Evolutionary conservation across 2,888 invertebrate genomes (phyloP), one percentile per base, ranked within the genome.

Genomic region (Drosophila prolongata): DNA sequence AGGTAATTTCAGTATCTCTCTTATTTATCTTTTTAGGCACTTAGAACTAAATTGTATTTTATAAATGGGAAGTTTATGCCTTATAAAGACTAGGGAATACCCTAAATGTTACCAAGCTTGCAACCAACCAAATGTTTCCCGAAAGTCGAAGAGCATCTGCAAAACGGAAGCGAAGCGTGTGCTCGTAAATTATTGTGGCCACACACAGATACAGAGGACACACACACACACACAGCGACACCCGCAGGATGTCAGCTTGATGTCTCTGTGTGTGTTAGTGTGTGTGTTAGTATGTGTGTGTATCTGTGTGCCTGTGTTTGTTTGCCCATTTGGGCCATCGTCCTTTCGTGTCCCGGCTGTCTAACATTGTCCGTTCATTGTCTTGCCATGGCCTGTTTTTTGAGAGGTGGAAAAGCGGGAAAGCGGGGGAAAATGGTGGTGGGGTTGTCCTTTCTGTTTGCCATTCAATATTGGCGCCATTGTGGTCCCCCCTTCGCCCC

Each of bases 281-380:
- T 64, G 11, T 56, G 4, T 19, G 19, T 0, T 19, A 3, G 19
- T 19, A 42, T 64, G 11, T 56, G 50, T 60, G 47, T 66, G 52
- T 60, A 44, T 66, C 49, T 65, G 49, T 66, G 60, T 49, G 30
- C 53, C 46, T 62, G 53, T 52, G 66, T 75, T 55, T 78, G 74
- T 75, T 79, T 70, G 69, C 74, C 72, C 88, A 89, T 85, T 85
- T 85, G 86, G 89, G 85, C 85, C 89, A 85, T 79, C 65, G 88
- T 85, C 88, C 85, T 79, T 87, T 81, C 79, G 68, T 76, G 88
- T 77, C 71, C 67, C 68, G 70, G 47, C 65, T 75, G 74, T 57
- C 70, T 59, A 75, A 73, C 75, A 66, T 69, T 54, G 57, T 77
- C 47, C 53, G 67, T 72, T 70, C 70, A 56, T 69, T 67, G 66